Evolutionary conservation across 2,797 vertebrate species (phyloP), one percentile per base, ranked within the genome.

Genomic region (Denticeps clupeoides): DNA sequence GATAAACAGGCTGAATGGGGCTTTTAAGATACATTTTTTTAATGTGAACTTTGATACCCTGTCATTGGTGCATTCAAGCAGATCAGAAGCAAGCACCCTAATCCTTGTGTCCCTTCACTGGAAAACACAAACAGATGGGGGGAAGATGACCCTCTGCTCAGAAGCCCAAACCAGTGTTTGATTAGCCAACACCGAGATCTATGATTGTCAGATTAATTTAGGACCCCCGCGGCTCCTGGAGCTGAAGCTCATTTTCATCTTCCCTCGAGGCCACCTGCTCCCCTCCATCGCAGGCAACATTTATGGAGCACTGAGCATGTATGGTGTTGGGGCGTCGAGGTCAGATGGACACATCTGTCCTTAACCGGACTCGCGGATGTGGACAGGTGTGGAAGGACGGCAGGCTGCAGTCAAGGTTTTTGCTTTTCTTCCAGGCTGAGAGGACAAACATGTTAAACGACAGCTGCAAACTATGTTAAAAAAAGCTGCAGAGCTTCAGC

Each of bases 241-340:
- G 58, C 54, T 68, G 51, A 64, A 60, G 51, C 56, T 74, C 64
- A 79, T 77, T 79, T 67, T 63, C 70, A 66, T 50, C 55, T 64
- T 53, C 23, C 37, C 44, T 26, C 51, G 53, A 11, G 63, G 52
- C 67, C 80, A 79, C 69, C 74, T 81, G 77, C 71, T 73, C 67
- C 57, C 53, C 53, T 47, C 31, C 29, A 54, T 47, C 55, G 54
- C 19, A 44, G 22, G 53, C 25, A 56, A 56, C 22, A 28, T 19
- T 55, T 42, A 42, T 15, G 13, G 37, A 44, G 26, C 47, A 48
- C 22, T 41, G 46, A 10, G 10, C 41, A 44, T 18, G 44, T 11
- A 44, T 29, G 19, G 55, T 29, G 24, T 16, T 29, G 26, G 49
- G 29, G 28, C 56, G n/a, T n/a, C 23, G 41, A 41, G 53, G 48